Conservation (phyloP, 2,113 vertebrate species). For the Aphelocoma coerulescens region DNA sequence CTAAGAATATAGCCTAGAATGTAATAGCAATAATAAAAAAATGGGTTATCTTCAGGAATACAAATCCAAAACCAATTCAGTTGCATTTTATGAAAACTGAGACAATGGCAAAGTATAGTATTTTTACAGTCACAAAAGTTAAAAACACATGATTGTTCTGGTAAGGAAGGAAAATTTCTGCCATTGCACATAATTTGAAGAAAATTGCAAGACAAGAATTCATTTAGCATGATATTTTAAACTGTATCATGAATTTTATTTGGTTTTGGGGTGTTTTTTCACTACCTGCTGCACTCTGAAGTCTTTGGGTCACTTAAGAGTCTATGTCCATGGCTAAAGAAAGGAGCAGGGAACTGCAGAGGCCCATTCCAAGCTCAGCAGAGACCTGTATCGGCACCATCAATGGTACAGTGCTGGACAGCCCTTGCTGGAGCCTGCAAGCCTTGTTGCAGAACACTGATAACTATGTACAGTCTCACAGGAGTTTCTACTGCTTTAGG, state of each 20-base stretch:
- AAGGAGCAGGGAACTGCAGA: background rate
- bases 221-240: background rate
- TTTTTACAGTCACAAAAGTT: background rate
- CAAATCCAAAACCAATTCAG: background rate
- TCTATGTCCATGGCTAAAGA: background rate
- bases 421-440: background rate
- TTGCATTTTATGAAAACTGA: background rate
- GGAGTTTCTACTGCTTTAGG: background rate
- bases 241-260: background rate
- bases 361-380: background rate
- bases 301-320: background rate
- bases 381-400: background rate
- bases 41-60: background rate
- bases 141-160: background rate
- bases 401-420: background rate
- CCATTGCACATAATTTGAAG: background rate
- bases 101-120: background rate
- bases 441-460: background rate
- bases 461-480: background rate
- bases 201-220: background rate
- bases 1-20: slow-evolving; percentile 88
- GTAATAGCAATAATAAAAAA: background rate
- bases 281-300: background rate
- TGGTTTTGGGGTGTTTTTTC: background rate
- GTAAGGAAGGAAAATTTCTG: background rate